Evolutionary conservation across 92 coral and sea anemone species (phyloP).

Genomic region (Umimayanthus chanpuru): DNA sequence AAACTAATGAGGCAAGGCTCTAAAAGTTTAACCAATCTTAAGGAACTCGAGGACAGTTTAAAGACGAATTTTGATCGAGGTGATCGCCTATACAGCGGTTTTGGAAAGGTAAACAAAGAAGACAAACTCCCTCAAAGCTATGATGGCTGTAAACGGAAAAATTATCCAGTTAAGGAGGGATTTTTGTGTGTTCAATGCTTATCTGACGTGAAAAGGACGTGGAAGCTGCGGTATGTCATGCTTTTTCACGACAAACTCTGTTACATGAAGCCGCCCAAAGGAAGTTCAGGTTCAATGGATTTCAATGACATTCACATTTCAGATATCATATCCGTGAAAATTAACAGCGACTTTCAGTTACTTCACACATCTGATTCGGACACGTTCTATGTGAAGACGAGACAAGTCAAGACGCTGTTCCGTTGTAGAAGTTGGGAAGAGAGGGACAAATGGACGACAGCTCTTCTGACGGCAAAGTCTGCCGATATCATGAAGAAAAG

Average conservation of each 20-base stretch:
- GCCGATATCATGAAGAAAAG: neutral
- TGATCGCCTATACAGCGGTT: neutral
- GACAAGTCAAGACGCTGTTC: neutral
- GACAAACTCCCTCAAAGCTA: neutral
- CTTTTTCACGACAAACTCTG: neutral
- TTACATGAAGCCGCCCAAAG: neutral
- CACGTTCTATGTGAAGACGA: neutral
- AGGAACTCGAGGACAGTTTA: neutral
- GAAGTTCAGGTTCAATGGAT: neutral
- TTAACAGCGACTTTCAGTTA: neutral
- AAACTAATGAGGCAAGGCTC: neutral
- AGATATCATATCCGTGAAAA: conserved; percentile 1
- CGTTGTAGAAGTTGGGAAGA: neutral
- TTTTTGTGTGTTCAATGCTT: neutral
- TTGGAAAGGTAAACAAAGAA: neutral
- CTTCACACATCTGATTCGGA: neutral
- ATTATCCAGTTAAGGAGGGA: neutral
- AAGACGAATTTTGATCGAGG: neutral
- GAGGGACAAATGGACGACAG: neutral
- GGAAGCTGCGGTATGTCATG: neutral
- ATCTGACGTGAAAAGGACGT: neutral
- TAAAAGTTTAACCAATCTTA: neutral
- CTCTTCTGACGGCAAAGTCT: conserved; percentile 1
- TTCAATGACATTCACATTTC: neutral
- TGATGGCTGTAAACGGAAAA: neutral